phyloP scores from a whole-genome alignment of 1,140 invertebrate genomes.

The Zaprionus lachaisei region DNA sequence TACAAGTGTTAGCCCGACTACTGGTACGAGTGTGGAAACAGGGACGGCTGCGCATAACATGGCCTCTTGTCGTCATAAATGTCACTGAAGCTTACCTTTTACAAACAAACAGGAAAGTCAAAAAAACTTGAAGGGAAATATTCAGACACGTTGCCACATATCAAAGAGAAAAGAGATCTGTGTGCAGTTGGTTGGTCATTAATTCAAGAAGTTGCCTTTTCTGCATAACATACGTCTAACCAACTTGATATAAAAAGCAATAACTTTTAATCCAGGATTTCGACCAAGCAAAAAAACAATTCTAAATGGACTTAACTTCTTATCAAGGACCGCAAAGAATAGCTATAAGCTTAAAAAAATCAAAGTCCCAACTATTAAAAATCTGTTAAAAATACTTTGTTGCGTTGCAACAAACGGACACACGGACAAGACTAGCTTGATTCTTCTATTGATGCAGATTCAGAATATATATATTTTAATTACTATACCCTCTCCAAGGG shows the following conservation, averaged over 20 bases:
- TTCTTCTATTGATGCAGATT: too few species aligned
- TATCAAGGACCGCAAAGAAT: too few species aligned
- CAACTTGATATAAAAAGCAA: too few species aligned
- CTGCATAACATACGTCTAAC: not conserved
- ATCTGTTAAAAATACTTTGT: too few species aligned
- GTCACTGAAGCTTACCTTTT: slow-evolving; percentile 44
- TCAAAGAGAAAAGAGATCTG: slow-evolving; percentile 32
- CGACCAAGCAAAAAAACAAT: not conserved
- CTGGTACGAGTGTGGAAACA: not conserved
- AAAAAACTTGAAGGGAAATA: slow-evolving; percentile 42
- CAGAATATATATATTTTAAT: too few species aligned
- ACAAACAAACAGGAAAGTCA: slow-evolving; percentile 14
- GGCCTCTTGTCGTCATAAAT: slow-evolving; percentile 79
- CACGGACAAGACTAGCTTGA: too few species aligned
- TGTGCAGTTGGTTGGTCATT: slow-evolving; percentile 7
- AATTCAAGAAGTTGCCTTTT: slow-evolving; percentile 1
- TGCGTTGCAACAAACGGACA: too few species aligned
- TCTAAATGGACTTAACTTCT: too few species aligned
- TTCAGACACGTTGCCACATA: slow-evolving; percentile 52
- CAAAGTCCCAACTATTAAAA: too few species aligned
- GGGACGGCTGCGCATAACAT: slow-evolving; percentile 45
- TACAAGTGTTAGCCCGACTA: slow-evolving; percentile 11
- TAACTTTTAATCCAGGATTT: not conserved
- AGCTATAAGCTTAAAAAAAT: too few species aligned
- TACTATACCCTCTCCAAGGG: too few species aligned